phyloP scores from a whole-genome alignment of 2,797 vertebrate genomes.

The Notamacropus eugenii region DNA sequence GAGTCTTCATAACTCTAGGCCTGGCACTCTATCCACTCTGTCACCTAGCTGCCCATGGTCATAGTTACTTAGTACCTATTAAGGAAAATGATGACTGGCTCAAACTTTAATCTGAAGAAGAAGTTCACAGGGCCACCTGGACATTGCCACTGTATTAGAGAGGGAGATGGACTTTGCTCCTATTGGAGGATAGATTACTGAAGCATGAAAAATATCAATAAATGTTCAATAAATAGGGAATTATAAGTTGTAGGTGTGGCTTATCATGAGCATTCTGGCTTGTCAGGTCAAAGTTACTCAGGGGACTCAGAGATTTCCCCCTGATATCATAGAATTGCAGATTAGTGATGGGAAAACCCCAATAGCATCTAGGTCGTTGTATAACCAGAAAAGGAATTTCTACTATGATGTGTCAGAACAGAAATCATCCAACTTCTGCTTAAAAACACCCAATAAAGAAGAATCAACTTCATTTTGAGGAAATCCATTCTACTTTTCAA shows the following conservation, averaged over 20 bases:
- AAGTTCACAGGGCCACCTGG: not conserved
- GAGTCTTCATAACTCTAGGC: too few relatives aligned
- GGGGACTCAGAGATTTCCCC: not conserved
- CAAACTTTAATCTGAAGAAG: not conserved
- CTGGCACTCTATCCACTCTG: too few relatives aligned
- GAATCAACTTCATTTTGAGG: not conserved
- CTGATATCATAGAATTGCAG: not conserved
- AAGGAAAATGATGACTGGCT: not conserved
- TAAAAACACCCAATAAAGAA: not conserved
- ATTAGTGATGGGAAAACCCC: not conserved
- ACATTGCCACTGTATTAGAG: not conserved
- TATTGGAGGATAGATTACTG: not conserved
- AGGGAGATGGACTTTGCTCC: not conserved
- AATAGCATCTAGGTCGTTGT: not conserved
- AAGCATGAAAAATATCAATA: not conserved
- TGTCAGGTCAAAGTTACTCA: not conserved
- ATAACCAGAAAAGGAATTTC: too few relatives aligned
- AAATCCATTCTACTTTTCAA: not conserved
- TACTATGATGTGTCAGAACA: not conserved
- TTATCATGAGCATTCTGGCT: not conserved
- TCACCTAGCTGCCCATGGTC: not conserved
- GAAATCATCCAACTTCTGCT: not conserved
- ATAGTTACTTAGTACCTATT: not conserved
- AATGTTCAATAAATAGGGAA: not conserved
- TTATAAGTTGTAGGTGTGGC: not conserved